These are phyloP conservation scores for Athripsodes cinereus DNA, from an alignment of 2,888 invertebrate genomes.

Conservation along the genomic window DNA sequence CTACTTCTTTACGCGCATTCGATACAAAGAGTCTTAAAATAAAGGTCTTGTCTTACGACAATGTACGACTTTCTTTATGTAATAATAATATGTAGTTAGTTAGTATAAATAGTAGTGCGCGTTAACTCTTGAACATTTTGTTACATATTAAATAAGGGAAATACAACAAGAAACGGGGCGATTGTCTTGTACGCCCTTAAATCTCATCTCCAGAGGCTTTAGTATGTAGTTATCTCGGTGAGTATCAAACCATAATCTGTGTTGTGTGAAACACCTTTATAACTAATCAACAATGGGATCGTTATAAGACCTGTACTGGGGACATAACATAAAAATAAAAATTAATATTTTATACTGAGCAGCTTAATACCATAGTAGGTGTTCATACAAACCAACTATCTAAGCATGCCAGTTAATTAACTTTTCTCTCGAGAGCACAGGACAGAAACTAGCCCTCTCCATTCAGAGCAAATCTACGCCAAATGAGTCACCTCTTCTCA, in stretches of 20 bases:
- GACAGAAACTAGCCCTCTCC: too few species aligned
- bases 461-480: too few species aligned
- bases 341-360: too few species aligned
- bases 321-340: too few species aligned
- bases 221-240: too few species aligned
- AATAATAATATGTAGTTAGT: background rate
- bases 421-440: too few species aligned
- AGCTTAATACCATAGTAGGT: too few species aligned
- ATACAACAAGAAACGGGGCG: background rate
- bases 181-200: slow-evolving; percentile 2
- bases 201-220: background rate
- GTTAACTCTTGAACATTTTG: background rate
- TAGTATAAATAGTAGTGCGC: background rate
- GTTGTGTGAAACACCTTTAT: background rate
- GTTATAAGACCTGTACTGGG: background rate
- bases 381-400: too few species aligned
- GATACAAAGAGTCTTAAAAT: background rate
- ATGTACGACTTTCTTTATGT: too few species aligned
- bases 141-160: slow-evolving; percentile 2
- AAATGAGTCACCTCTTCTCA: too few species aligned
- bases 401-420: too few species aligned
- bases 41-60: background rate
- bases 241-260: too few species aligned
- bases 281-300: slow-evolving; percentile 1
- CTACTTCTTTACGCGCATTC: background rate